These are phyloP conservation scores for Tachina lurida DNA, from an alignment of 2,888 invertebrate genomes.

Conservation along the genomic window DNA sequence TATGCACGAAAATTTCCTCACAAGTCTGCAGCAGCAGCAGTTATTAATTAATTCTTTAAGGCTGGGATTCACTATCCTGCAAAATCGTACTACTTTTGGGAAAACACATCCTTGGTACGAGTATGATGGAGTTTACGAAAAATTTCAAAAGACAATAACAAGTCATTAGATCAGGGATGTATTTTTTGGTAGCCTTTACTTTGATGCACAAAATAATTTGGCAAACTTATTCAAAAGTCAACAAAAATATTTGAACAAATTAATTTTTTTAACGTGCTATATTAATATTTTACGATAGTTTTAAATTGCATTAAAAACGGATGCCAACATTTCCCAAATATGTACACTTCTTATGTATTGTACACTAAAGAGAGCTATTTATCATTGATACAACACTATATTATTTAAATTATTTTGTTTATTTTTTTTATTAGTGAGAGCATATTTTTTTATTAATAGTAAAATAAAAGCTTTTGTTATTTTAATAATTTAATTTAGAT, in stretches of 20 bases:
- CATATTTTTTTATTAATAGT: conserved; percentile 5
- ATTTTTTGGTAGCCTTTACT: conserved; percentile 37
- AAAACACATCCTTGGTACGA: too few relatives aligned
- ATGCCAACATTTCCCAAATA: background rate
- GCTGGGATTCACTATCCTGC: too few relatives aligned
- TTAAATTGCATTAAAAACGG: background rate
- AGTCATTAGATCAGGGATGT: conserved; percentile 10
- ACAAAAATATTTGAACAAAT: conserved; percentile 16
- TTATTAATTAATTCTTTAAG: background rate
- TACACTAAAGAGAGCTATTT: background rate
- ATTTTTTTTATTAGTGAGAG: conserved; percentile 6
- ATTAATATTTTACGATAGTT: conserved; percentile 5
- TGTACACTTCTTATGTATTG: background rate
- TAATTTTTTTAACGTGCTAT: background rate
- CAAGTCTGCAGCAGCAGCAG: conserved; percentile 49
- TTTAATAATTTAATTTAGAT: conserved; percentile 12
- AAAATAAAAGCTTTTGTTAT: conserved; percentile 8
- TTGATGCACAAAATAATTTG: conserved; percentile 47
- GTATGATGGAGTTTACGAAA: too few relatives aligned
- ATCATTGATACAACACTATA: conserved; percentile 7
- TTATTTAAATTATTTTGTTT: conserved; percentile 19
- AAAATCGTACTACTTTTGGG: too few relatives aligned
- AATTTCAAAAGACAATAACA: background rate
- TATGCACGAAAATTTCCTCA: conserved; percentile 19
- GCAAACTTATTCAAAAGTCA: conserved; percentile 51